Evolutionary conservation across 2,113 vertebrate genomes (phyloP).

Genomic region (Emydocephalus ijimae): DNA sequence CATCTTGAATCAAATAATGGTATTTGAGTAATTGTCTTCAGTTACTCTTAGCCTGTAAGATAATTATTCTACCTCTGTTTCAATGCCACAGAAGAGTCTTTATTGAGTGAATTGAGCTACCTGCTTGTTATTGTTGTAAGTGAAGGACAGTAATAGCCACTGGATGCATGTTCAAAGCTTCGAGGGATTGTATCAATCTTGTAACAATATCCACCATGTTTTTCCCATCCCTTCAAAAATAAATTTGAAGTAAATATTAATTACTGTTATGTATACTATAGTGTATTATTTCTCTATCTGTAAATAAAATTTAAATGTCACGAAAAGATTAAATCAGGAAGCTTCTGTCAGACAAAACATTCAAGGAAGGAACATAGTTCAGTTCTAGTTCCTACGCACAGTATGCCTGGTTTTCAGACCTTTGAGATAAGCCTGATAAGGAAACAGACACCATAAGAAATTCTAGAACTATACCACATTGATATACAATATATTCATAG

Average conservation of each 20-base stretch:
- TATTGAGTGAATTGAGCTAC: constrained; percentile 65
- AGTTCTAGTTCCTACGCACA: not conserved
- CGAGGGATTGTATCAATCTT: constrained; percentile 77
- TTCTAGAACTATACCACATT: not conserved
- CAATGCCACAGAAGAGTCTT: constrained; percentile 36
- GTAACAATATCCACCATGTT: constrained; percentile 86
- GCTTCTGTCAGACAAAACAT: not conserved
- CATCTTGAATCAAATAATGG: constrained; percentile 37
- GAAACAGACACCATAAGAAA: not conserved
- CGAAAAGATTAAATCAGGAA: not conserved
- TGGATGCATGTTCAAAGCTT: constrained; percentile 77
- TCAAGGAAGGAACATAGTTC: not conserved
- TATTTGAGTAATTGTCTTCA: constrained; percentile 31
- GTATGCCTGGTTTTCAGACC: not conserved
- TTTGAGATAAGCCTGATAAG: not conserved
- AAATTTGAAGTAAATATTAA: constrained; percentile 55
- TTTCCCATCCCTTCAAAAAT: constrained; percentile 83
- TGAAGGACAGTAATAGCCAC: constrained; percentile 86
- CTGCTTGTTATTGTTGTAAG: constrained; percentile 87
- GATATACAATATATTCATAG: not conserved
- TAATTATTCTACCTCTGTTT: not conserved
- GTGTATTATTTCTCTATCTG: not conserved
- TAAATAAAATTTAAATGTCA: constrained; percentile 6
- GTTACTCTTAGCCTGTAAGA: constrained; percentile 38
- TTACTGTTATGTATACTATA: constrained; percentile 40